Conservation (phyloP, 2,113 vertebrate species). For the Syrmaticus mikado region DNA sequence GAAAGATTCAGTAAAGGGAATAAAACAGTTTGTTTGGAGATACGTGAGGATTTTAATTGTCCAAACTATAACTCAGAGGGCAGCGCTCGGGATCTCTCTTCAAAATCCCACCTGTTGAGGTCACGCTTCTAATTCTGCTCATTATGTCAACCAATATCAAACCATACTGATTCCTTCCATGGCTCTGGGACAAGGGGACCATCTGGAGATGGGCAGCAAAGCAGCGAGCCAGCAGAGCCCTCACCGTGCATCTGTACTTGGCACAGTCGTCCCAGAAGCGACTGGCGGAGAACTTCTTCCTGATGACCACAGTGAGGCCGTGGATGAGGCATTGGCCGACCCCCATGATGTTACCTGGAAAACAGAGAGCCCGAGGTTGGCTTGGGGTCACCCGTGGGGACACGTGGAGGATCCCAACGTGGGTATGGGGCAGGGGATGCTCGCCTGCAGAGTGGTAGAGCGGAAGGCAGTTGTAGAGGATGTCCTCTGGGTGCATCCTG, state of each 20-base stretch:
- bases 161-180: too few relatives aligned
- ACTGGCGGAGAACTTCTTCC: conserved; percentile 90
- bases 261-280: conserved; percentile 92
- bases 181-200: too few relatives aligned
- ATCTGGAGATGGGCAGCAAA: too few relatives aligned
- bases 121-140: too few relatives aligned
- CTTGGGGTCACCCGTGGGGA: fast-evolving
- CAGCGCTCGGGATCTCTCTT: too few relatives aligned
- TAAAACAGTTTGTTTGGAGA: too few relatives aligned
- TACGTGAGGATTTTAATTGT: too few relatives aligned
- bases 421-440: not conserved
- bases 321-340: conserved; percentile 90
- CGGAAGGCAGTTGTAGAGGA: conserved; percentile 88
- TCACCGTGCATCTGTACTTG: conserved; percentile 90
- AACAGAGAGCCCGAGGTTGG: not conserved
- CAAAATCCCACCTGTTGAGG: too few relatives aligned
- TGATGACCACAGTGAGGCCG: conserved; percentile 87
- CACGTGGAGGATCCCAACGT: too few relatives aligned
- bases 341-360: conserved; percentile 89
- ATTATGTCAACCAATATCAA: too few relatives aligned
- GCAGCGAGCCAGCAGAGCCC: not conserved
- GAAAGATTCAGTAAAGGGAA: too few relatives aligned
- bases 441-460: conserved; percentile 91
- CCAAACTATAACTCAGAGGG: too few relatives aligned
- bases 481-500: conserved; percentile 75